A percentile compares a stretch with the other conserved stretches of the same genome.
Conservation (phyloP, 1,140 invertebrate species). For the Oryctes rhinoceros region DNA sequence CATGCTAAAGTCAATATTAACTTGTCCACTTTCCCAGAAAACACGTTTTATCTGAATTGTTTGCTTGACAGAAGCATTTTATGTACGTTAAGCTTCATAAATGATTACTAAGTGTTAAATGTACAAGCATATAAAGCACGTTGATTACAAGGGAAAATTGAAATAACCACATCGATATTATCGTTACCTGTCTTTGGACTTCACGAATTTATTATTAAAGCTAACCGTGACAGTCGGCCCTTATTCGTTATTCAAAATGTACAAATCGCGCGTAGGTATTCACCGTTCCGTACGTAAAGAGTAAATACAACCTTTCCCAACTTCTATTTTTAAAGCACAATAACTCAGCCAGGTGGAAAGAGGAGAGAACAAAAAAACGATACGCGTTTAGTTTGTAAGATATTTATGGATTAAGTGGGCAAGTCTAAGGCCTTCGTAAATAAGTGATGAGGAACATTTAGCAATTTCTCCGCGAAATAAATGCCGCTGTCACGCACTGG, state of each 20-base stretch:
- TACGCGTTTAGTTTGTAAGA: background rate
- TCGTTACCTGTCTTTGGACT: background rate
- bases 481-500: background rate
- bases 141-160: background rate
- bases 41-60: no score
- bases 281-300: background rate
- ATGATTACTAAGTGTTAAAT: background rate
- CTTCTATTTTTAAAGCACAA: no score
- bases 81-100: background rate
- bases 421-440: background rate
- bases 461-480: slow-evolving; percentile 18
- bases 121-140: background rate
- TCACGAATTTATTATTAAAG: background rate
- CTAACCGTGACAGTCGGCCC: background rate
- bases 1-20: background rate
- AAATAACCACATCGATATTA: background rate
- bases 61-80: background rate
- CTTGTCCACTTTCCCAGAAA: background rate
- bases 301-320: background rate
- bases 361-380: background rate
- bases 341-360: background rate
- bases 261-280: background rate
- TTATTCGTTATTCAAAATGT: background rate
- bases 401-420: slow-evolving; percentile 20
- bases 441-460: slow-evolving; percentile 19